A percentile compares a stretch with the other conserved stretches of the same genome.
phyloP scores from a whole-genome alignment of 2,113 vertebrate species.

The Anhinga anhinga region DNA sequence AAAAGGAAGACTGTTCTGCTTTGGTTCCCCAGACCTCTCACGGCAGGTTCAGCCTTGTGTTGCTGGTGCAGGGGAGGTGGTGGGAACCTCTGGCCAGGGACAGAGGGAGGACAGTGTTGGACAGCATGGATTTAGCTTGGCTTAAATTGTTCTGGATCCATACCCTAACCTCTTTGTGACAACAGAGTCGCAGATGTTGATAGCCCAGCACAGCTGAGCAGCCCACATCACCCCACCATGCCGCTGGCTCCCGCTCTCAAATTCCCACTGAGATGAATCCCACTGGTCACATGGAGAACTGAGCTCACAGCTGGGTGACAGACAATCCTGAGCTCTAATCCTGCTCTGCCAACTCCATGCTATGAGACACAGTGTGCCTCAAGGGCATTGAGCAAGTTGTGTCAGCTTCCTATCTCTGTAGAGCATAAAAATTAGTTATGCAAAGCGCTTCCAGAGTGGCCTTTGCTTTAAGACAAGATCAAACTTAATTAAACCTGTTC shows the following conservation, averaged over 20 bases:
- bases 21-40: not conserved
- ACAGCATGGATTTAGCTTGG: not conserved
- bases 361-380: not conserved
- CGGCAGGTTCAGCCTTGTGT: not conserved
- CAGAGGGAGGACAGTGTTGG: not conserved
- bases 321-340: not conserved
- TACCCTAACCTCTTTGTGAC: not conserved
- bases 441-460: not conserved
- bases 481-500: not conserved
- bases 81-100: not conserved
- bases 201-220: constrained; percentile 17
- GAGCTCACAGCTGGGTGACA: constrained; percentile 30
- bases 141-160: not conserved
- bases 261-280: not conserved
- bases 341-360: not conserved
- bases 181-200: not conserved
- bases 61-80: not conserved
- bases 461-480: not conserved
- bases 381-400: not conserved
- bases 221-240: not conserved
- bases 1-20: not conserved
- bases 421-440: not conserved
- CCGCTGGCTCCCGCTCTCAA: not conserved
- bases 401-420: not conserved
- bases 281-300: not conserved